Conservation (phyloP, 1,140 invertebrate species). For the Ceratosolen solmsi region DNA sequence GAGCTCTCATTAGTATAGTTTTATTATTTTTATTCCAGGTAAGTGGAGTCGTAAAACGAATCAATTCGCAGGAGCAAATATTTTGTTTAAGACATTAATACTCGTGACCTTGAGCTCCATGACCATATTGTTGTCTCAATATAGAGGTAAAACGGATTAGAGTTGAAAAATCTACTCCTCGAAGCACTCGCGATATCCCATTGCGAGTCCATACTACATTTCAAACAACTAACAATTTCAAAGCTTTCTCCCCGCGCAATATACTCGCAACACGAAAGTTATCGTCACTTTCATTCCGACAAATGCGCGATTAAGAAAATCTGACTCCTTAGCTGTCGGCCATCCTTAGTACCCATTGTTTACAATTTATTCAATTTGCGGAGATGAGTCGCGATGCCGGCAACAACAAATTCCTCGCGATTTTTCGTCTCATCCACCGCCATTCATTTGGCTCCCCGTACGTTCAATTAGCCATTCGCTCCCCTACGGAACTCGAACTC, state of each 20-base stretch:
- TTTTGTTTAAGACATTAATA: neutral
- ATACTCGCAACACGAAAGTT: neutral
- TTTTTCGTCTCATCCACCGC: neutral
- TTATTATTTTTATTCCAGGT: neutral
- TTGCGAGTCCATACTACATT: too few relatives aligned
- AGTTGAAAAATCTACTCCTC: neutral
- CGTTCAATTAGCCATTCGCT: conserved; percentile 32
- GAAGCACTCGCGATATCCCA: neutral
- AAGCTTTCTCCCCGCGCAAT: neutral
- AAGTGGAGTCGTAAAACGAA: neutral
- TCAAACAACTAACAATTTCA: too few relatives aligned
- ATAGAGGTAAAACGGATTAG: neutral
- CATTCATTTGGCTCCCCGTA: conserved; percentile 15
- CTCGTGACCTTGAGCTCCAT: neutral
- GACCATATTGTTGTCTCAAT: neutral
- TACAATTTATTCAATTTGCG: conserved; percentile 32
- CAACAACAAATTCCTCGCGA: neutral
- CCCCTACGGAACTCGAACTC: neutral
- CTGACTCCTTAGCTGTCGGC: neutral
- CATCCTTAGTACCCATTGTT: conserved; percentile 26
- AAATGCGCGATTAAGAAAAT: neutral
- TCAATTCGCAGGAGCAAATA: neutral
- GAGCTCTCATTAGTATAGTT: too few relatives aligned
- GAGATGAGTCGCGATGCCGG: neutral
- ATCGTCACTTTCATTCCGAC: neutral